These are phyloP conservation scores for Axinella damicornis DNA, from an alignment of 37 sponge, comb jelly and placozoan species.

Conservation along the genomic window DNA sequence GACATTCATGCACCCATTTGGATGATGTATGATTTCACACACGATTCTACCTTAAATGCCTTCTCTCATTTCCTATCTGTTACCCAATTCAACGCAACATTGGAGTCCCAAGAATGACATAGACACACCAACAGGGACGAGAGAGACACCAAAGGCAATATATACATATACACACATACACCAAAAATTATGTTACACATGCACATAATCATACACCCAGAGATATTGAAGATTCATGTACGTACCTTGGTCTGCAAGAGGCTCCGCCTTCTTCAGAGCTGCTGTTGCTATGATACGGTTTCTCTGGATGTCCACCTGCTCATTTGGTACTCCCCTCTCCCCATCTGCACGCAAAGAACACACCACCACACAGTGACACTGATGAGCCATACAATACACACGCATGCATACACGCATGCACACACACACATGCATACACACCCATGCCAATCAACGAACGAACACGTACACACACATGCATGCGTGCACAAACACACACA, in stretches of 20 bases:
- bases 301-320: conserved; percentile 71
- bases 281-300: conserved; percentile 68
- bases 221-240: no score
- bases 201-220: no score
- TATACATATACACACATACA: not conserved
- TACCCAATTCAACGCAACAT: no score
- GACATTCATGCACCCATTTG: no score
- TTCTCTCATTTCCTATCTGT: no score
- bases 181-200: not conserved
- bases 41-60: no score
- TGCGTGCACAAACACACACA: not conserved
- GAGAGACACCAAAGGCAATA: not conserved
- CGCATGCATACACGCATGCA: no score
- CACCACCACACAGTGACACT: not conserved
- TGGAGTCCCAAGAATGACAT: no score
- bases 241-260: conserved; percentile 63
- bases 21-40: no score
- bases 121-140: not conserved
- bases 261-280: conserved; percentile 75
- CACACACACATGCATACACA: not conserved
- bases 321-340: conserved; percentile 39
- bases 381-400: not conserved
- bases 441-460: conserved; percentile 5
- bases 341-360: conserved; percentile 42
- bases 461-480: no score